Evolutionary conservation across 2,888 invertebrate genomes (phyloP).

Genomic region (Nematopogon swammerdamellus): DNA sequence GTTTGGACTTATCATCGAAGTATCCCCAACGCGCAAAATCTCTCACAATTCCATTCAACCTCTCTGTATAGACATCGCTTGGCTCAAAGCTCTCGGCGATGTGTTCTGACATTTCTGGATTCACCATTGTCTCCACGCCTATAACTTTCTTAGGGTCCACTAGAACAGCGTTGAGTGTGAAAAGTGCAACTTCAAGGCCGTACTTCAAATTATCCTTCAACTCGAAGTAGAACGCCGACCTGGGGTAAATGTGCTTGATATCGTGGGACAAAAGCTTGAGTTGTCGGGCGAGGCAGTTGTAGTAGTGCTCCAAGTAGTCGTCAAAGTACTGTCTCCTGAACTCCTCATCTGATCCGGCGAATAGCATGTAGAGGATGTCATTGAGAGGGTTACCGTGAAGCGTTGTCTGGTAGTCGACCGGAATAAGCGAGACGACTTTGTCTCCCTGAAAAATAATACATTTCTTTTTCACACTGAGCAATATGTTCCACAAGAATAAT

Average conservation of each 20-base stretch:
- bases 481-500: no score
- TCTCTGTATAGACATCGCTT: background rate
- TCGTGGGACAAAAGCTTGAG: background rate
- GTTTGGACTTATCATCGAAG: no score
- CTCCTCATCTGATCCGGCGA: slow-evolving; percentile 9
- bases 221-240: background rate
- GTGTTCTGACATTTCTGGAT: background rate
- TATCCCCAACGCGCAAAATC: background rate
- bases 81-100: background rate
- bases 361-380: slow-evolving; percentile 10
- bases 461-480: no score
- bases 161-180: background rate
- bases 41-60: background rate
- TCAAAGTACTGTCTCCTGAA: slow-evolving; percentile 7
- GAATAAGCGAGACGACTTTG: background rate
- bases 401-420: slow-evolving; percentile 14
- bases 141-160: background rate
- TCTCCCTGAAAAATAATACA: background rate
- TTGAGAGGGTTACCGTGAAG: slow-evolving; percentile 9
- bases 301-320: slow-evolving; percentile 4
- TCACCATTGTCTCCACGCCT: background rate
- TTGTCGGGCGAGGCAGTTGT: background rate
- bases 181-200: background rate
- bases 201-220: background rate
- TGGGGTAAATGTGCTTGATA: background rate